Conservation (phyloP, 2,113 vertebrate genomes). For the Podilymbus podiceps region DNA sequence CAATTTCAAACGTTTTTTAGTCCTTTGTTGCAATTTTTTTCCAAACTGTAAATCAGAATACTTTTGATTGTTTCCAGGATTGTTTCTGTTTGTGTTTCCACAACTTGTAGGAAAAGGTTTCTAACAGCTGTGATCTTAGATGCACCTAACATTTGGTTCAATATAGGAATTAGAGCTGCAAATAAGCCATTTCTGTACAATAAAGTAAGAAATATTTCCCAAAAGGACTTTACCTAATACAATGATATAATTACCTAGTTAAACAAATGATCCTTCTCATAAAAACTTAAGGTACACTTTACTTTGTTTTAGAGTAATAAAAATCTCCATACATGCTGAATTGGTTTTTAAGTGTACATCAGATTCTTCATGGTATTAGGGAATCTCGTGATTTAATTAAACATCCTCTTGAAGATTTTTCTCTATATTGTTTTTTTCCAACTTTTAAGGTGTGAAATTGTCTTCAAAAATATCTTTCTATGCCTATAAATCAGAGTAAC, state of each 20-base stretch:
- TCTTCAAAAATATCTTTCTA: not conserved
- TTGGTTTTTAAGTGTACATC: not conserved
- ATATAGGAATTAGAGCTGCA: not conserved
- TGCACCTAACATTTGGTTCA: not conserved
- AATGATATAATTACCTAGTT: not conserved
- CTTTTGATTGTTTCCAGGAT: not conserved
- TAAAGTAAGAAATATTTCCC: not conserved
- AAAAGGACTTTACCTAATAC: not conserved
- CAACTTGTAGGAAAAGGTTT: not conserved
- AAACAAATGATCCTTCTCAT: not conserved
- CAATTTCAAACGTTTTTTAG: not conserved
- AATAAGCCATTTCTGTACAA: not conserved
- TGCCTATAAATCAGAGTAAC: not conserved
- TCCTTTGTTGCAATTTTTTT: not conserved
- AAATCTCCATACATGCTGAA: not conserved
- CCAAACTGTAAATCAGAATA: not conserved
- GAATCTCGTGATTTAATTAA: not conserved
- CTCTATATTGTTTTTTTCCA: not conserved
- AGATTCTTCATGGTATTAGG: not conserved
- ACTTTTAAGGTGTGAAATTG: not conserved
- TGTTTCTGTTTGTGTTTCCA: not conserved
- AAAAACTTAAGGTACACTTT: not conserved
- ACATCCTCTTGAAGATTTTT: not conserved
- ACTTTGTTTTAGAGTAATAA: not conserved
- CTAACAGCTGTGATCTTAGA: not conserved